A percentile compares a stretch with the other conserved stretches of the same genome.
phyloP scores from a whole-genome alignment of 1,140 invertebrate species.

The Uloborus diversus region DNA sequence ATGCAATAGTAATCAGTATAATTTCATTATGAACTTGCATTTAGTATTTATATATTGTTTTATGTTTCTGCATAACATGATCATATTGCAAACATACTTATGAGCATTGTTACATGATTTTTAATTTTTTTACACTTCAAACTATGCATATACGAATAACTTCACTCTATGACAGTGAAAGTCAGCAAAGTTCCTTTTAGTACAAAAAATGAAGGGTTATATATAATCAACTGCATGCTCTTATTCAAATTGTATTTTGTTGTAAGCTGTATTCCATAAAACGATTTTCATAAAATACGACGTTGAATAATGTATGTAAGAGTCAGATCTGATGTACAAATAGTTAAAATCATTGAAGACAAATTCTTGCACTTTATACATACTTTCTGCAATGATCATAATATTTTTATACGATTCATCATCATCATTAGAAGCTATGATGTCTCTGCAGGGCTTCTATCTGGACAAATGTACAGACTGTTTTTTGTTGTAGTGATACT shows the following conservation, averaged over 20 bases:
- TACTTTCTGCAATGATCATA: conserved; percentile 55
- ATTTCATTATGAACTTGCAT: too few species aligned
- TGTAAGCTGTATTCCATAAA: conserved; percentile 40
- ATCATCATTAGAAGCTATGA: conserved; percentile 54
- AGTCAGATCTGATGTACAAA: conserved; percentile 57
- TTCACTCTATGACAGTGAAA: background rate
- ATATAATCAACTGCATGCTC: conserved; percentile 35
- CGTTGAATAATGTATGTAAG: conserved; percentile 48
- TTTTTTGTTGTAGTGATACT: conserved; percentile 50
- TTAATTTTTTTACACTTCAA: too few species aligned
- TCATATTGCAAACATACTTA: too few species aligned
- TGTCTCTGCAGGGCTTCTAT: conserved; percentile 55
- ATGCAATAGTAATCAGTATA: too few species aligned
- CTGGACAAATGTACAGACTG: conserved; percentile 56
- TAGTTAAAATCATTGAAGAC: conserved; percentile 33
- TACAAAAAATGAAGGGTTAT: conserved; percentile 40
- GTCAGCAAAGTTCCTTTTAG: conserved; percentile 45
- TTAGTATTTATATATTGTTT: too few species aligned
- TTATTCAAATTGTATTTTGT: conserved; percentile 54
- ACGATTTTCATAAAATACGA: conserved; percentile 10
- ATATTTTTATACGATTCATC: conserved; percentile 57
- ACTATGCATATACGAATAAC: too few species aligned
- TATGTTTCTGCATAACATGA: too few species aligned
- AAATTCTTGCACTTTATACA: conserved; percentile 52
- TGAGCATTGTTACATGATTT: too few species aligned